Evolutionary conservation across 2,888 invertebrate species (phyloP).

Genomic region (Archaeoteleia sp.): DNA sequence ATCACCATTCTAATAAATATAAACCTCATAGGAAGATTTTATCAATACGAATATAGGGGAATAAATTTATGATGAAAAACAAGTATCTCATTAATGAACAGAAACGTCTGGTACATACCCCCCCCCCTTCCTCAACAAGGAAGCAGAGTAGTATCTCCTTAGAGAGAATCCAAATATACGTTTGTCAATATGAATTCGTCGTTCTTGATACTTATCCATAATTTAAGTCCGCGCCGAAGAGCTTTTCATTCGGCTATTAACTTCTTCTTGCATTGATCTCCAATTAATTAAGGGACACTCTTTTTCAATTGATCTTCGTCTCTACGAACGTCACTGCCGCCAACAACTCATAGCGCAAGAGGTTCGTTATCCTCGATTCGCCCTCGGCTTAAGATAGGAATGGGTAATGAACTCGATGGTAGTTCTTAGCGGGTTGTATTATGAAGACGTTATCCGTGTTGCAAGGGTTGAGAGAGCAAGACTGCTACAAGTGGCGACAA

Average conservation of each 20-base stretch:
- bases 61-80: no score
- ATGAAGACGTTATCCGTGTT: conserved; percentile 67
- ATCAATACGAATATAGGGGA: no score
- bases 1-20: no score
- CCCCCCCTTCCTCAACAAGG: no score
- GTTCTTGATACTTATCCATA: conserved; percentile 28
- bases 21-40: no score
- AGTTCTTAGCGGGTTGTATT: conserved; percentile 66
- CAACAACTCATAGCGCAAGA: conserved; percentile 48
- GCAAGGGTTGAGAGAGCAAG: conserved; percentile 38
- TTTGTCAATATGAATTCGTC: conserved; percentile 17
- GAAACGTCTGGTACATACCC: no score
- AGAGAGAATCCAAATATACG: conserved; percentile 30
- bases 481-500: conserved; percentile 35
- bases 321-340: conserved; percentile 20
- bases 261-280: conserved; percentile 56
- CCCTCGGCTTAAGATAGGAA: conserved; percentile 63
- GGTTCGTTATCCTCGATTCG: conserved; percentile 71
- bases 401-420: conserved; percentile 70
- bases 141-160: background rate
- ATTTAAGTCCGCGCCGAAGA: conserved; percentile 21
- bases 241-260: conserved; percentile 19
- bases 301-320: conserved; percentile 63
- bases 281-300: conserved; percentile 63
- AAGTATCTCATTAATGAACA: no score